Base-by-base conservation (phyloP, 2,113 vertebrate species). In the Oxyruncus cristatus region DNA sequence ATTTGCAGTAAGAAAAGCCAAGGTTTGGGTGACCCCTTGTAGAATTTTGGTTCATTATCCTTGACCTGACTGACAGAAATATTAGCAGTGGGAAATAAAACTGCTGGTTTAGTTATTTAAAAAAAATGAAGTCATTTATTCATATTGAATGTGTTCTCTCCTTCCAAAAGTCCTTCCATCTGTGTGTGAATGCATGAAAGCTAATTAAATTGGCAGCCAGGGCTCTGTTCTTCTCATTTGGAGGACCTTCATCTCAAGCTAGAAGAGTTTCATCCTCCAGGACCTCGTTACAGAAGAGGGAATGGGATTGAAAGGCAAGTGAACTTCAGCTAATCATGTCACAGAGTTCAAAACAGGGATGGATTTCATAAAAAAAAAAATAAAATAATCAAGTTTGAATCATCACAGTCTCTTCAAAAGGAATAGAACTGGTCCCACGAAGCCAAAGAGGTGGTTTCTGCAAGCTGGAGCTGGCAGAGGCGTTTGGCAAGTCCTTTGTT, bases 151-250 rank as follows among this genome's bases (percentile, higher is more conserved):
- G 66, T 61, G 82, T 73, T 85, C 41, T 90, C 55, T 77, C 82
- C 89, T 85, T 93, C 53, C 81, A 85, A 85, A 93, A 94, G 53
- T 74, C 74, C 68, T 85, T 83, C 89, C 63, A 59, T 85, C 74
- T 93, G 59, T 62, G 55, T 85, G 52, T 50, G 71, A 83, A 85
- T 74, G 71, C 5, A 0, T 74, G 85, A 90, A 72, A 81, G 61
- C 50, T 93, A 92, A 94, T 96, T 88, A 88, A 94, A 84, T 66
- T 93, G 72, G 88, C 93, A 95, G 75, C 88, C 61, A 22, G 55
- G 59, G 35, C 82, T 84, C 52, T 80, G 50, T 55, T 81, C 59
- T 88, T 80, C 85, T 95, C 65, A 61, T 86, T n/a, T 95, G 59
- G 59, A 94, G 92, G 72, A 84, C 79, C 79, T 90, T 86, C 66